phyloP scores from a whole-genome alignment of 2,797 vertebrate species.

The Arnoldichthys spilopterus region DNA sequence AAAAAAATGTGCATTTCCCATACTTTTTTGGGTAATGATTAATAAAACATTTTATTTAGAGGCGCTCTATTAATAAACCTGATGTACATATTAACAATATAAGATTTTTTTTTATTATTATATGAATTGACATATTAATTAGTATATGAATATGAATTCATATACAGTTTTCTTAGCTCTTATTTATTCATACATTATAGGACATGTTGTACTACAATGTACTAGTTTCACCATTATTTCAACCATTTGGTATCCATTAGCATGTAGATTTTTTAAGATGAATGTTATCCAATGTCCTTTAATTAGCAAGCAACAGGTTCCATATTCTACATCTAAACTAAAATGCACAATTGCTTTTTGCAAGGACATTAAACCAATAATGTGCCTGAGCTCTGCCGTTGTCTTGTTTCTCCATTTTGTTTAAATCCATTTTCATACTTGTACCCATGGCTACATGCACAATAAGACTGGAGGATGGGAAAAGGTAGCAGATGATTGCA shows the following conservation, averaged over 20 bases:
- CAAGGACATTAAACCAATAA: neutral
- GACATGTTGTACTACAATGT: too few species aligned
- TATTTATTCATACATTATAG: too few species aligned
- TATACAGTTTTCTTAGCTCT: too few species aligned
- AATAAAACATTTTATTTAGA: neutral
- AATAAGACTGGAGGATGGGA: constrained; percentile 61
- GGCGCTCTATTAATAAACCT: too few species aligned
- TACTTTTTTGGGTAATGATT: constrained; percentile 6
- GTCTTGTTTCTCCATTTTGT: constrained; percentile 9
- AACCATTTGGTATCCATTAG: too few species aligned
- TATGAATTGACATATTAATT: too few species aligned
- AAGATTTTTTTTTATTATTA: too few species aligned
- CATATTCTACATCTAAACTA: neutral
- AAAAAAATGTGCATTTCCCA: neutral
- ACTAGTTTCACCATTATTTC: too few species aligned
- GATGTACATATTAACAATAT: too few species aligned
- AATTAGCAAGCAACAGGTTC: neutral
- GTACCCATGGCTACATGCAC: constrained; percentile 20
- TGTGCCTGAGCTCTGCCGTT: constrained; percentile 6
- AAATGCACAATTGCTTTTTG: neutral
- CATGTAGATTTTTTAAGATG: neutral
- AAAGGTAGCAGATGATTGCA: constrained; percentile 69
- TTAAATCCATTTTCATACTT: constrained; percentile 26
- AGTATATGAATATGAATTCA: too few species aligned
- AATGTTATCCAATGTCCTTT: neutral